These are phyloP conservation scores for Isaurus tuberculatus DNA, from an alignment of 92 coral and sea anemone species.

Conservation along the genomic window DNA sequence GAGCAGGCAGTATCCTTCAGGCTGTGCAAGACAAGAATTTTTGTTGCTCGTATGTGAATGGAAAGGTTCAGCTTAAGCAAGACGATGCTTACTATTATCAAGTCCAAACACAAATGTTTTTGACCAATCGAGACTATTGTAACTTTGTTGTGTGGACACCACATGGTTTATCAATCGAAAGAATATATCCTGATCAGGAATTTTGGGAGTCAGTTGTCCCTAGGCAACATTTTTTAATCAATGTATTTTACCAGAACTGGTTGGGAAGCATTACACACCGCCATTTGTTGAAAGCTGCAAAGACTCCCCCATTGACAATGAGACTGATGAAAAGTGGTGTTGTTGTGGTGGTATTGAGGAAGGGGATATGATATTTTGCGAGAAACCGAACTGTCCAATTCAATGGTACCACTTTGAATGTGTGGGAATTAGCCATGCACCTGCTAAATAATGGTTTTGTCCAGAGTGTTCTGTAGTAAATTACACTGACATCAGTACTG, in stretches of 20 bases:
- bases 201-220: not conserved
- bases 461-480: not conserved
- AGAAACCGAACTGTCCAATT: not conserved
- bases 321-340: conserved; percentile 8
- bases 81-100: conserved; percentile 41
- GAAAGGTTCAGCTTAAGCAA: not conserved
- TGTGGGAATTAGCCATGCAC: not conserved
- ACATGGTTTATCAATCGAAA: not conserved
- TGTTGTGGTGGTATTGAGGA: not conserved
- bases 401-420: not conserved
- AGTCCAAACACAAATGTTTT: conserved; percentile 25
- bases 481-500: not conserved
- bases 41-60: not conserved
- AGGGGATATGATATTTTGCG: not conserved
- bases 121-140: not conserved
- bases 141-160: conserved; percentile 7
- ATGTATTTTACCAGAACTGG: conserved; percentile 1
- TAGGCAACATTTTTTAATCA: not conserved
- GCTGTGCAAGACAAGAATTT: conserved; percentile 14
- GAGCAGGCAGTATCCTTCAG: not conserved
- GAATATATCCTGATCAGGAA: not conserved
- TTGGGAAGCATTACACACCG: conserved; percentile 1
- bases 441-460: not conserved
- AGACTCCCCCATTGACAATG: not conserved
- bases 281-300: not conserved